A percentile compares a stretch with the other conserved stretches of the same genome.
phyloP scores from a whole-genome alignment of 1,140 invertebrate species.

The Sipha flava region DNA sequence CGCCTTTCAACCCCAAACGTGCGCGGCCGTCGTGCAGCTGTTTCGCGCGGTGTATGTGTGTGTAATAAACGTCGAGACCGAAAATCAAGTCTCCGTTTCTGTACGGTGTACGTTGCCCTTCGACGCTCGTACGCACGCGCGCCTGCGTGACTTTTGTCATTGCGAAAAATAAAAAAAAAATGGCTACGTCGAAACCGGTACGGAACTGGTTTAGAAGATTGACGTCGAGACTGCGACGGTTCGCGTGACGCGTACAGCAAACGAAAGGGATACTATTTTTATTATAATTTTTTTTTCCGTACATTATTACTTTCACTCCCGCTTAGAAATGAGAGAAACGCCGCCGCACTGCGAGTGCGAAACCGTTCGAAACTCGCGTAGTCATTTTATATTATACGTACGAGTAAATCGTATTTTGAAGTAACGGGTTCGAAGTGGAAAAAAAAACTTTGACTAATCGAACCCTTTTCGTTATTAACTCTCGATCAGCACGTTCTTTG shows the following conservation, averaged over 20 bases:
- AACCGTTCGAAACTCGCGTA: not conserved
- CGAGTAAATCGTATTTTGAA: too few species aligned
- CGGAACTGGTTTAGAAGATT: not conserved
- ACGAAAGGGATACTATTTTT: constrained; percentile 1
- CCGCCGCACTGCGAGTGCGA: too few species aligned
- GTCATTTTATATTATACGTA: too few species aligned
- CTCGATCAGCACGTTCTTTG: too few species aligned
- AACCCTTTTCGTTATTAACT: too few species aligned
- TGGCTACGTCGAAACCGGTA: not conserved
- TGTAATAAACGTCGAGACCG: too few species aligned
- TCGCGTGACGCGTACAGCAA: not conserved
- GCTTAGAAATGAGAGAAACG: not conserved
- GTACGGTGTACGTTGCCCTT: not conserved
- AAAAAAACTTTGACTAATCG: too few species aligned
- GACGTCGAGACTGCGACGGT: not conserved
- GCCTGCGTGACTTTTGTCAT: not conserved
- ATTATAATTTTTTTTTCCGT: not conserved
- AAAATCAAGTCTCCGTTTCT: not conserved
- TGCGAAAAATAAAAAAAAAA: not conserved
- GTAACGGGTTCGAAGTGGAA: too few species aligned
- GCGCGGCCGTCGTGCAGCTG: too few species aligned
- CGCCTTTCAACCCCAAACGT: not conserved
- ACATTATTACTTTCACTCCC: not conserved
- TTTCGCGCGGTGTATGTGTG: too few species aligned
- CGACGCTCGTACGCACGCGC: not conserved